Evolutionary conservation across 2,113 vertebrate species (phyloP).

Genomic region (Castor canadensis): DNA sequence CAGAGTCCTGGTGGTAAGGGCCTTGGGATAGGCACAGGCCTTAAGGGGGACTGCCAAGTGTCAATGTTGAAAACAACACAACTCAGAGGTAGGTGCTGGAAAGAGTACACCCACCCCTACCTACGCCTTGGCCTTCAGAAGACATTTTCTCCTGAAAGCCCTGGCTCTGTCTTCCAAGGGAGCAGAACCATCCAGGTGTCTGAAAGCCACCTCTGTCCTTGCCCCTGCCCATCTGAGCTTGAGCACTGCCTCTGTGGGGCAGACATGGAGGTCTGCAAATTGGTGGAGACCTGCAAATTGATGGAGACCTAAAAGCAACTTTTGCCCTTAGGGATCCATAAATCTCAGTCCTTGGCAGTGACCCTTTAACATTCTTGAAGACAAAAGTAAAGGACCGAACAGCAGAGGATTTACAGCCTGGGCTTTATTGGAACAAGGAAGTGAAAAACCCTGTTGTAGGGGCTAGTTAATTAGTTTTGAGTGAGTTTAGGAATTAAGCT

Average conservation of each 20-base stretch:
- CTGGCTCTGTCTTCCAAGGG: background rate
- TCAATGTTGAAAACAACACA: background rate
- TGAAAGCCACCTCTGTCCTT: background rate
- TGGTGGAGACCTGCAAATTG: background rate
- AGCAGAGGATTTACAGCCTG: background rate
- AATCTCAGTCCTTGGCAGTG: background rate
- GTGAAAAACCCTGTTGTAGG: background rate
- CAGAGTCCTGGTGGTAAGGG: background rate
- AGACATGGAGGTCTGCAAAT: background rate
- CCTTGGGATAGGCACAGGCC: accelerated
- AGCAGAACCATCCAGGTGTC: accelerated
- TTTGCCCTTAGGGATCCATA: background rate
- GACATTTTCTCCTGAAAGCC: background rate
- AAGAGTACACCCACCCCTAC: too few relatives aligned
- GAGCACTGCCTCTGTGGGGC: background rate
- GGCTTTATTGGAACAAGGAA: background rate
- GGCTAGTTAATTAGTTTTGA: background rate
- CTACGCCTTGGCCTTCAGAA: background rate
- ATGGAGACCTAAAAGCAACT: background rate
- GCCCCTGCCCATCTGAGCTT: accelerated
- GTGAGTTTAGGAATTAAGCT: background rate
- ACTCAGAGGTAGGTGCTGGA: background rate
- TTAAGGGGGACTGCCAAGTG: background rate
- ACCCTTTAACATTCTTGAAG: background rate
- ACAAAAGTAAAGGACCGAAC: background rate